Evolutionary conservation across 1,140 invertebrate species (phyloP).

Genomic region (Megathymus violae): DNA sequence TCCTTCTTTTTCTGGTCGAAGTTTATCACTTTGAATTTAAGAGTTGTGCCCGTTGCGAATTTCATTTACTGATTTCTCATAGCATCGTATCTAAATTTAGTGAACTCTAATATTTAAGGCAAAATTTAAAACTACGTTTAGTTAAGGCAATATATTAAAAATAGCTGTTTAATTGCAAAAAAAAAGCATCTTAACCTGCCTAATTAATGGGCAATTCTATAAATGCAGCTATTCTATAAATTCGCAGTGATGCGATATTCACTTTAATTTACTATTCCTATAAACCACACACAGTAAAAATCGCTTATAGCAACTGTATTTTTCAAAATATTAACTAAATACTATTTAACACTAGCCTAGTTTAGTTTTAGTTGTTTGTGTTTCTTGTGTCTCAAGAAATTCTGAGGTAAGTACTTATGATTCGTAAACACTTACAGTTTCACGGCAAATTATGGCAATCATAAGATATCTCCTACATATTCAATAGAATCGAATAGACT

Average conservation of each 20-base stretch:
- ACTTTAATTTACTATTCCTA: not conserved
- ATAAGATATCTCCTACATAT: too few relatives aligned
- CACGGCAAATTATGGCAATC: too few relatives aligned
- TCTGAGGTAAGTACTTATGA: too few relatives aligned
- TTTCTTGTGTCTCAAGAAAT: too few relatives aligned
- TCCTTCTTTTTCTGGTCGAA: too few relatives aligned
- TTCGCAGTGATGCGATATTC: not conserved
- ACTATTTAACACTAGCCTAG: not conserved
- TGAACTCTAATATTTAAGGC: not conserved
- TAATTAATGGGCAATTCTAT: not conserved
- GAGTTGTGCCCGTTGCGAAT: too few relatives aligned
- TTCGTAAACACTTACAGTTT: too few relatives aligned
- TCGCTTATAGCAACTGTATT: not conserved
- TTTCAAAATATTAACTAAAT: not conserved
- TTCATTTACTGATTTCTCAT: slow-evolving; percentile 5
- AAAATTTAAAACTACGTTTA: not conserved
- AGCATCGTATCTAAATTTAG: not conserved
- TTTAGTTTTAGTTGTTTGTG: too few relatives aligned
- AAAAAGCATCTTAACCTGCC: not conserved
- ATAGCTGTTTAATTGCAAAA: not conserved
- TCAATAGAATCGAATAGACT: too few relatives aligned
- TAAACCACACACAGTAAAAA: not conserved
- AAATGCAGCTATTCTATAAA: not conserved
- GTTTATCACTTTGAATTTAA: too few relatives aligned
- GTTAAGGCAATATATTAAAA: not conserved